Conservation (phyloP, 2,888 invertebrate species). For the Sipha maydis region DNA sequence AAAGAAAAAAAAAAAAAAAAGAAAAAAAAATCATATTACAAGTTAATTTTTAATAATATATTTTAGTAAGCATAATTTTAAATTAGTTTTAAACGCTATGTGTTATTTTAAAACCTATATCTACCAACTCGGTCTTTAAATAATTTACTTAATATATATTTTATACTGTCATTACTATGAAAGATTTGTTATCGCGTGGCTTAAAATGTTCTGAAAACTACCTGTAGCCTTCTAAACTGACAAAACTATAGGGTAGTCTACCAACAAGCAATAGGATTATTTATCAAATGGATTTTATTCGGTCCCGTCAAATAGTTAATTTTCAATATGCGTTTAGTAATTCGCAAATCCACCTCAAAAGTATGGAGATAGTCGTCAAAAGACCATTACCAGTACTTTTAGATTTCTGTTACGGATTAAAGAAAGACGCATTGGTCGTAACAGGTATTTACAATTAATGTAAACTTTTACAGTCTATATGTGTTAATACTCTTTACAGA, state of each 20-base stretch:
- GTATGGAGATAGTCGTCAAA: neutral
- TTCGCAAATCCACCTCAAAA: conserved; percentile 9
- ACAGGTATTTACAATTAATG: conserved; percentile 33
- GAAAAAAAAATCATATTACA: too few relatives aligned
- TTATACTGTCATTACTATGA: neutral
- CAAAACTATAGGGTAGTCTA: neutral
- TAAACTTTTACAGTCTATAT: neutral
- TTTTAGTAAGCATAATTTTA: too few relatives aligned
- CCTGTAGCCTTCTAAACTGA: neutral
- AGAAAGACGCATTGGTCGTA: neutral
- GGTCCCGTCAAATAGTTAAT: conserved; percentile 38
- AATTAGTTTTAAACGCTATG: too few relatives aligned
- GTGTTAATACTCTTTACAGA: conserved; percentile 47
- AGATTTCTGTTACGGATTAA: conserved; percentile 21
- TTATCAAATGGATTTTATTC: conserved; percentile 33
- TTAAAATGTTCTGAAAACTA: neutral
- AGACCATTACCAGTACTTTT: neutral
- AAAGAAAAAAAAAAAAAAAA: too few relatives aligned
- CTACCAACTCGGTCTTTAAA: too few relatives aligned
- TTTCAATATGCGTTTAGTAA: conserved; percentile 22
- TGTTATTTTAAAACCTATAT: too few relatives aligned
- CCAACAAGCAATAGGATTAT: conserved; percentile 35
- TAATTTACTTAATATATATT: neutral
- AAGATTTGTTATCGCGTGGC: neutral
- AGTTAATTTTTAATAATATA: too few relatives aligned